Conservation (phyloP, 2,797 vertebrate species). For the Galago senegalensis region DNA sequence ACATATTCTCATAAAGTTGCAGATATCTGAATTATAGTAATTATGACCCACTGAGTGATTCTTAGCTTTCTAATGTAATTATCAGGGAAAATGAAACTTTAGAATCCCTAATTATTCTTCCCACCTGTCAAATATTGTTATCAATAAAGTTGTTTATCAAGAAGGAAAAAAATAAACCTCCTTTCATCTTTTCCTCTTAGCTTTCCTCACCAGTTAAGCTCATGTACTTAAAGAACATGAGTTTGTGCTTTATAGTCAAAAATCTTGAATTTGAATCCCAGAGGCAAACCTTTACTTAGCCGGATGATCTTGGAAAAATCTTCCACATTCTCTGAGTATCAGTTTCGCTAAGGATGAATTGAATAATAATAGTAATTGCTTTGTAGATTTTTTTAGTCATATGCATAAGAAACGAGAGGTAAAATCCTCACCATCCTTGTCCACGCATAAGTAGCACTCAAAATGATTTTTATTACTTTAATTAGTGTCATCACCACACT, state of each 20-base stretch:
- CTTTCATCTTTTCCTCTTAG: background rate
- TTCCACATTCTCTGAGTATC: background rate
- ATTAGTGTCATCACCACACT: background rate
- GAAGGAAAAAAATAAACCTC: background rate
- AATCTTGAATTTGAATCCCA: background rate
- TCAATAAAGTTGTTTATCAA: constrained; percentile 25
- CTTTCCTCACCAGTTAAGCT: background rate
- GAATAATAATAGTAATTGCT: background rate
- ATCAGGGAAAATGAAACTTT: constrained; percentile 68
- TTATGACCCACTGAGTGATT: constrained; percentile 59
- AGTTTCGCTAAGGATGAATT: background rate
- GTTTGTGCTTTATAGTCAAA: background rate
- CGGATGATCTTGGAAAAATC: background rate
- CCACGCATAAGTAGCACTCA: background rate
- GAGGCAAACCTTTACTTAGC: background rate
- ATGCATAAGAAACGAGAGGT: background rate
- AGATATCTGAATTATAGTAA: constrained; percentile 74
- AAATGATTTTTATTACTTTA: background rate
- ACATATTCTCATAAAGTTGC: constrained; percentile 62
- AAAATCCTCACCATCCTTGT: background rate
- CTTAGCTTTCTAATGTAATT: constrained; percentile 71
- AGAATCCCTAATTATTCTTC: constrained; percentile 67
- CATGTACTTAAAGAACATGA: background rate
- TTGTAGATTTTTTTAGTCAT: background rate
- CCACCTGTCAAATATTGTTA: constrained; percentile 51